phyloP scores from a whole-genome alignment of 2,888 invertebrate species.

The Pachliopta kotzebuea region DNA sequence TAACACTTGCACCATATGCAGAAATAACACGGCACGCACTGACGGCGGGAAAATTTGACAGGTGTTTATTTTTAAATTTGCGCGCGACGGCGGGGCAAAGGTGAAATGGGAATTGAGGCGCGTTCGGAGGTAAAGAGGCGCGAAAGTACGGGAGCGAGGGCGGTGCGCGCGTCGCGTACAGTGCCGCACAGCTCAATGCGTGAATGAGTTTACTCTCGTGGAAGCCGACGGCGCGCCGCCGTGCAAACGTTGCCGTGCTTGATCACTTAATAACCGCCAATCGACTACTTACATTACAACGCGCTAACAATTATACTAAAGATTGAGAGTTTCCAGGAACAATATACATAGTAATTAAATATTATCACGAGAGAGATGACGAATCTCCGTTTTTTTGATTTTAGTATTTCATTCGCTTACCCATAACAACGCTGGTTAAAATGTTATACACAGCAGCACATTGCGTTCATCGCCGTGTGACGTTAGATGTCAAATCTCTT shows the following conservation, averaged over 20 bases:
- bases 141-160: constrained; percentile 61
- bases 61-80: constrained; percentile 22
- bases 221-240: constrained; percentile 44
- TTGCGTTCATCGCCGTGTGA: no score
- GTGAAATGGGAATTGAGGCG: neutral
- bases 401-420: no score
- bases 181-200: constrained; percentile 59
- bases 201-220: constrained; percentile 51
- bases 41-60: constrained; percentile 29
- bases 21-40: constrained; percentile 33
- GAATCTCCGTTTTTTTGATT: no score
- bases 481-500: no score
- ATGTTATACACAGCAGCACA: no score
- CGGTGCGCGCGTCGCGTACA: constrained; percentile 72
- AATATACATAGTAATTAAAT: no score
- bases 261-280: neutral
- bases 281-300: no score
- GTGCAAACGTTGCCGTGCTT: constrained; percentile 1
- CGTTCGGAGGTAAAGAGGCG: constrained; percentile 42
- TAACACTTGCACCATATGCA: constrained; percentile 30
- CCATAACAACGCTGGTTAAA: no score
- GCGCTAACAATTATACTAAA: no score
- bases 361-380: no score
- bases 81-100: constrained; percentile 1
- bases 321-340: no score